Evolutionary conservation across 92 coral and sea anemone species (phyloP), one percentile per base, ranked within the genome.

Genomic region (Micromussa lordhowensis): DNA sequence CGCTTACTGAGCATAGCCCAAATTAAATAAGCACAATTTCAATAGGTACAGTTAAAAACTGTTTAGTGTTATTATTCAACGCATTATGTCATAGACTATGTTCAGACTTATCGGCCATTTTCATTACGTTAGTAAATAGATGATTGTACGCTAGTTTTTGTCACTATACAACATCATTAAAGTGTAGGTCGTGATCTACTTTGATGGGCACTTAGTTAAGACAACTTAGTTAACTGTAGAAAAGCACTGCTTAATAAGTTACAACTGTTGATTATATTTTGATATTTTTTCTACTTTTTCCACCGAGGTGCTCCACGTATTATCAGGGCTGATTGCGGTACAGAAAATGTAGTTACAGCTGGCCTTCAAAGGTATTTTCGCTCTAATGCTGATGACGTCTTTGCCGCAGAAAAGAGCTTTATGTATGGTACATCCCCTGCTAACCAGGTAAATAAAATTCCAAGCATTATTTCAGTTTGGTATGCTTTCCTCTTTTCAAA

Each of bases 391-490:
- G 36, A 32, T 32, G 44, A 74, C 78, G 78, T 21, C 15, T 74
- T 74, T 74, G 78, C 78, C n/a, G 78, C 49, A 74, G 78, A 17
- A 15, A 74, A 74, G 28, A 31, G 78, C 78, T 74, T 74, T 28
- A 74, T 74, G 78, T 74, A 74, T 35, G 51, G 78, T 14, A 74
- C 24, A 74, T 74, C 78, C 34, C 49, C 36, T 0, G 36, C 53
- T 49, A 74, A 74, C 36, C 78, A 74, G 78, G 48, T 40, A 40
- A 40, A 40, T 40, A 40, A 9, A 40, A 40, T 40, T 40, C 48
- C 48, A 40, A 4, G 48, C 48, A 40, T 40, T 40, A 4, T 40
- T 40, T 40, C 48, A 40, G 48, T 40, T 40, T 40, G 48, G 17
- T 73, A 32, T 74, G 78, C 29, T 68, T 68, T 68, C 29, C 73